These are phyloP conservation scores for Orgyia antiqua DNA, from an alignment of 2,888 invertebrate genomes.

Conservation along the genomic window DNA sequence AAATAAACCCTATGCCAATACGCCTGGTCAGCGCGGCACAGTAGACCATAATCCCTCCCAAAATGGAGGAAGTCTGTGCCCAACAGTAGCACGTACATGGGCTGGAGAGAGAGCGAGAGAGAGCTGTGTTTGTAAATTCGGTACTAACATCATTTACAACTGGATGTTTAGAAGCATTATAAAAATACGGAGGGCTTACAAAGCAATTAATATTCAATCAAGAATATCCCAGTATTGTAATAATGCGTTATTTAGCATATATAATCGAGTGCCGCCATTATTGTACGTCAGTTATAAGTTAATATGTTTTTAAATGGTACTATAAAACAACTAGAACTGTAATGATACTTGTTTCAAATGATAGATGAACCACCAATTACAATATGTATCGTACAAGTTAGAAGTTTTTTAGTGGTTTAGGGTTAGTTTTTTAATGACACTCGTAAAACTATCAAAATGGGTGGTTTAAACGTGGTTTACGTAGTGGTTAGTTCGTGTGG, in stretches of 20 bases:
- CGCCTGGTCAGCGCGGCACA: too few species aligned
- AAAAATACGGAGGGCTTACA: not conserved
- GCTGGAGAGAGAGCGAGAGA: too few species aligned
- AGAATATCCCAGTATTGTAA: not conserved
- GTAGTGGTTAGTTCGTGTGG: slow-evolving; percentile 4
- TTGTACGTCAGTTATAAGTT: slow-evolving; percentile 28
- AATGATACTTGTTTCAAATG: slow-evolving; percentile 49
- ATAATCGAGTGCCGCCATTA: slow-evolving; percentile 4
- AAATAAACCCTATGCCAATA: too few species aligned
- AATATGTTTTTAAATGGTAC: slow-evolving; percentile 36
- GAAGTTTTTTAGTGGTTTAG: too few species aligned
- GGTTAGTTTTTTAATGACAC: too few species aligned
- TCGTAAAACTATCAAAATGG: too few species aligned
- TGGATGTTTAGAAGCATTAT: too few species aligned
- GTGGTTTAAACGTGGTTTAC: slow-evolving; percentile 6
- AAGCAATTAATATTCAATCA: slow-evolving; percentile 7
- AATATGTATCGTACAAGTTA: slow-evolving; percentile 2
- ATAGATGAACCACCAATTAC: slow-evolving; percentile 49
- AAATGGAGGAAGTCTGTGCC: too few species aligned
- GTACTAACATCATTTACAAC: too few species aligned
- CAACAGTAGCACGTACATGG: too few species aligned
- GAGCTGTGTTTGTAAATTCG: too few species aligned
- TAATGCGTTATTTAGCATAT: slow-evolving; percentile 4
- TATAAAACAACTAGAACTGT: slow-evolving; percentile 34
- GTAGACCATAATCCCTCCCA: too few species aligned